Conservation (phyloP, 2,888 invertebrate species). For the Strigamia maritima region DNA sequence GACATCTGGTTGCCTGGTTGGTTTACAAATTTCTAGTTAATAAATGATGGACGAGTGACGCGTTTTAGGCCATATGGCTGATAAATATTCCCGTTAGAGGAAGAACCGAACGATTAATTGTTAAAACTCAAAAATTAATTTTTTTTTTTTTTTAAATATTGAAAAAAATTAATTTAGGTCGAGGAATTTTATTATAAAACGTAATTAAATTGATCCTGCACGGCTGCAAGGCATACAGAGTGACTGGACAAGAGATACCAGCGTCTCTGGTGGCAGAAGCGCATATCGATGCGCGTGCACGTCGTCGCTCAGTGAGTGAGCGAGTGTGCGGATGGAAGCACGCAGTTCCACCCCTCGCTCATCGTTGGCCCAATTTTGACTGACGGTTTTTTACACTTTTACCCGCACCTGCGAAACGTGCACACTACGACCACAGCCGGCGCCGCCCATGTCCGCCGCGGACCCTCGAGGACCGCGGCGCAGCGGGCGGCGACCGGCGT, state of each 20-base stretch:
- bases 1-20: not conserved
- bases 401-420: not conserved
- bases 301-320: not conserved
- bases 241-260: not conserved
- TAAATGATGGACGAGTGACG: not conserved
- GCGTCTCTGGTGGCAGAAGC: slow-evolving; percentile 7
- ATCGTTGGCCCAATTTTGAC: not conserved
- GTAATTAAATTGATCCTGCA: not conserved
- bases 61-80: not conserved
- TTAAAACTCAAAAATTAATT: not conserved
- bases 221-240: not conserved
- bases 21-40: slow-evolving; percentile 1
- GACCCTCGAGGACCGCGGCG: slow-evolving; percentile 17
- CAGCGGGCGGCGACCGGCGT: slow-evolving; percentile 22
- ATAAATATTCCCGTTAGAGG: not conserved
- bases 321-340: not conserved
- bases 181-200: not conserved
- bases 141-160: no score
- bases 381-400: not conserved
- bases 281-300: slow-evolving; percentile 6
- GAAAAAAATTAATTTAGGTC: no score
- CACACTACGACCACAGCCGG: not conserved
- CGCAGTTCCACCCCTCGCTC: not conserved
- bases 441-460: slow-evolving; percentile 9
- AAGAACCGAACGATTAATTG: not conserved